Base-by-base conservation (phyloP, 2,888 invertebrate species). In the Lasioglossum villosulum region DNA sequence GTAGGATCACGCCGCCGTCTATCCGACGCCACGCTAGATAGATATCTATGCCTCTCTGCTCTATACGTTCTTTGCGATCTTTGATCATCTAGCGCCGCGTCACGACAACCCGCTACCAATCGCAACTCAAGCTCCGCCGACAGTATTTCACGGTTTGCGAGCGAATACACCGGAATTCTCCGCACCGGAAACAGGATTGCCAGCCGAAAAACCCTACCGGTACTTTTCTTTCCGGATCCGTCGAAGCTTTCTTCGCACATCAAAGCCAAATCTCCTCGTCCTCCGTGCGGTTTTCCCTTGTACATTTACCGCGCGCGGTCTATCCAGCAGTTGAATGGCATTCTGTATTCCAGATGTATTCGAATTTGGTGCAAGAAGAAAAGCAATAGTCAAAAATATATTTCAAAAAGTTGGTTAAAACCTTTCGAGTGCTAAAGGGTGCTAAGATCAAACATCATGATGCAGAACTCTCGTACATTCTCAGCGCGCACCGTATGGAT, bases 1-100 rank as follows among this genome's bases (percentile, higher is more conserved):
- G 48, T 66, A 70, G 82, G 71, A 78, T 63, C 63, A 75, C 30
- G 75, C 56, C 68, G 82, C 42, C 88, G 88, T 84, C 90, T 85
- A 71, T 78, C 70, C 78, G 86, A 81, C 89, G 89, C 88, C 88
- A 78, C 72, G 48, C 45, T 34, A 74, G 78, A 82, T 75, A 74
- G 70, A 88, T 80, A 70, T 70, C 39, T 70, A 70, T n/a, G n/a
- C 39, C 68, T 68, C 39, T 34, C 2, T 39, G 68, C 34, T n/a
- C 56, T 56, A n/a, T n/a, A 0, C 56, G 56, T n/a, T 45, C 16
- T n/a, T n/a, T 56, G n/a, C 39, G 39, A 14, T 70, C 39, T 70
- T 70, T 39, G 70, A n/a, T 2, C 34, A 23, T 68, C 34, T 10
- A 68, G 37, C 39, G 39, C n/a, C 70, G 70, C n/a, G 70, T 39